Percentiles rank a stretch among this genome's conserved stretches.
These are phyloP conservation scores for Rhopalosiphum padi DNA, from an alignment of 1,140 invertebrate species.

Conservation along the genomic window DNA sequence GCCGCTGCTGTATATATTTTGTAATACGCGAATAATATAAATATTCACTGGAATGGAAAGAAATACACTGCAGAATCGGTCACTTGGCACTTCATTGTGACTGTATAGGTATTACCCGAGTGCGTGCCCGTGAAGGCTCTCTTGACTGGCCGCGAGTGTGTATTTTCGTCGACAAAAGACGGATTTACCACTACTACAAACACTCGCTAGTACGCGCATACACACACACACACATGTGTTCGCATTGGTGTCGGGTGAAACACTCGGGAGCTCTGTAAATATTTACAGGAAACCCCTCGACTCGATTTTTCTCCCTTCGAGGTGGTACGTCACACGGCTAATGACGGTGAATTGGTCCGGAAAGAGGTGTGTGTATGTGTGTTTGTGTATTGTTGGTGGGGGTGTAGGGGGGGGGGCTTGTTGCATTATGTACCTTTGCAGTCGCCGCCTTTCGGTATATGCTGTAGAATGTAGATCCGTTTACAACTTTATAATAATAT, in stretches of 20 bases:
- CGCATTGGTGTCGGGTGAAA: not conserved
- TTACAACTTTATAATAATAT: slow-evolving; percentile 39
- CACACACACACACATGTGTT: not conserved
- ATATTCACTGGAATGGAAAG: slow-evolving; percentile 45
- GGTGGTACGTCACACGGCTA: slow-evolving; percentile 14
- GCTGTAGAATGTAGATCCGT: not conserved
- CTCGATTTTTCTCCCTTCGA: not conserved
- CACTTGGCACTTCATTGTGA: slow-evolving; percentile 54
- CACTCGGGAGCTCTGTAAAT: slow-evolving; percentile 32
- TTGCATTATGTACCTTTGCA: not conserved
- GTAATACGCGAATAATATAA: slow-evolving; percentile 30
- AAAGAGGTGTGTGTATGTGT: not conserved
- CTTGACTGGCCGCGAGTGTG: slow-evolving; percentile 48
- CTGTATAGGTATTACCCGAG: not conserved
- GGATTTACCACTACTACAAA: slow-evolving; percentile 35
- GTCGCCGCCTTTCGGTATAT: not conserved
- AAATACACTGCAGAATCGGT: slow-evolving; percentile 43
- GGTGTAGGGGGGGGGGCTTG: not conserved
- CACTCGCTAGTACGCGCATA: not conserved
- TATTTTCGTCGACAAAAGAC: slow-evolving; percentile 39
- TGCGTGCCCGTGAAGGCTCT: not conserved
- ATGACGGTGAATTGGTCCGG: slow-evolving; percentile 23
- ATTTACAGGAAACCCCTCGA: slow-evolving; percentile 55
- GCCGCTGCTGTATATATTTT: not conserved
- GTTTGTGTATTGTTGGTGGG: not conserved